phyloP scores from a whole-genome alignment of 1,140 invertebrate genomes.

The Eciton burchellii region DNA sequence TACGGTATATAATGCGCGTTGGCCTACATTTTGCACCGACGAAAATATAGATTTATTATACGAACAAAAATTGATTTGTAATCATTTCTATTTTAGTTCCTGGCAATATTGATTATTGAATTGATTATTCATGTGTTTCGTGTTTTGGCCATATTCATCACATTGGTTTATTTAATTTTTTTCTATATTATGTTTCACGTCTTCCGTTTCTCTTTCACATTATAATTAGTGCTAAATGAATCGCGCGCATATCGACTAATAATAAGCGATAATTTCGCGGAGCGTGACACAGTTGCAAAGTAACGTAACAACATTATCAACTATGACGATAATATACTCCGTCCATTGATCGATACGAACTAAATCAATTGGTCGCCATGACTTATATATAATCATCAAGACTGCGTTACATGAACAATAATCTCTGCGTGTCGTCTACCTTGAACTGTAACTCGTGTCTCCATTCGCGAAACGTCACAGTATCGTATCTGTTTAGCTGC shows the following conservation, averaged over 20 bases:
- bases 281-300: background rate
- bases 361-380: background rate
- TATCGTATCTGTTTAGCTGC: background rate
- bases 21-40: background rate
- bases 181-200: background rate
- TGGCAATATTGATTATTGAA: background rate
- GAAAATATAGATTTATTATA: background rate
- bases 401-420: background rate
- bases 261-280: background rate
- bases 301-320: constrained; percentile 2
- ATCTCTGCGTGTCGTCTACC: background rate
- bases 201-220: background rate
- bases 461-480: background rate
- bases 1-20: no score
- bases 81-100: background rate
- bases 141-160: background rate
- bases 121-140: constrained; percentile 9
- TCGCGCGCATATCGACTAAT: background rate
- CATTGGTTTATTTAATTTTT: background rate
- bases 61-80: background rate
- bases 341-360: background rate
- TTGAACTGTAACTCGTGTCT: background rate
- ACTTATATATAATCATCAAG: background rate
- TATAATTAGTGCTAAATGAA: background rate
- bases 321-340: background rate